These are phyloP conservation scores for Petrolisthes manimaculis DNA, from an alignment of 2,888 invertebrate species.

Conservation along the genomic window DNA sequence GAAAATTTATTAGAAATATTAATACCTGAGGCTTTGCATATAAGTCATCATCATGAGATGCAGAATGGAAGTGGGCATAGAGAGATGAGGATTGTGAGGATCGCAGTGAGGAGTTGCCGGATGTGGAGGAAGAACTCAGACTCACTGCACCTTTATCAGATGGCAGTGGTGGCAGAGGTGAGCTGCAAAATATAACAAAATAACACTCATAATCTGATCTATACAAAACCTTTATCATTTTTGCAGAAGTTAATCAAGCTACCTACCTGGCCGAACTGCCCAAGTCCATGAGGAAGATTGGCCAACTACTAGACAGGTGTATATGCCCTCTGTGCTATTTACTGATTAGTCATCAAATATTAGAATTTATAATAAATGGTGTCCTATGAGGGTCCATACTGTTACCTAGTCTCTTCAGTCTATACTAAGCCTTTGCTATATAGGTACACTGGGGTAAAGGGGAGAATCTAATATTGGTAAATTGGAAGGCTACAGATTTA, in stretches of 20 bases:
- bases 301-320: no score
- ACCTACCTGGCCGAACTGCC: background rate
- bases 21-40: slow-evolving; percentile 64
- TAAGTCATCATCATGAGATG: slow-evolving; percentile 65
- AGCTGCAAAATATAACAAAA: slow-evolving; percentile 47
- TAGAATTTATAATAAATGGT: no score
- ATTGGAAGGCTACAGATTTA: background rate
- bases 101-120: slow-evolving; percentile 58
- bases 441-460: background rate
- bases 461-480: background rate
- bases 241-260: background rate
- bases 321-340: no score
- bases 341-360: no score
- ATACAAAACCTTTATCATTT: background rate
- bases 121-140: slow-evolving; percentile 60
- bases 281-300: background rate
- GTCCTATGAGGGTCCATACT: no score
- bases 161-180: slow-evolving; percentile 64
- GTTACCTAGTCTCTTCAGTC: background rate
- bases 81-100: slow-evolving; percentile 64
- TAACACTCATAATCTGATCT: background rate
- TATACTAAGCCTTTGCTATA: background rate
- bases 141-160: slow-evolving; percentile 56
- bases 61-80: slow-evolving; percentile 63
- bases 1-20: no score